Evolutionary conservation across 2,797 vertebrate genomes (phyloP).

Genomic region (Falco concolor): DNA sequence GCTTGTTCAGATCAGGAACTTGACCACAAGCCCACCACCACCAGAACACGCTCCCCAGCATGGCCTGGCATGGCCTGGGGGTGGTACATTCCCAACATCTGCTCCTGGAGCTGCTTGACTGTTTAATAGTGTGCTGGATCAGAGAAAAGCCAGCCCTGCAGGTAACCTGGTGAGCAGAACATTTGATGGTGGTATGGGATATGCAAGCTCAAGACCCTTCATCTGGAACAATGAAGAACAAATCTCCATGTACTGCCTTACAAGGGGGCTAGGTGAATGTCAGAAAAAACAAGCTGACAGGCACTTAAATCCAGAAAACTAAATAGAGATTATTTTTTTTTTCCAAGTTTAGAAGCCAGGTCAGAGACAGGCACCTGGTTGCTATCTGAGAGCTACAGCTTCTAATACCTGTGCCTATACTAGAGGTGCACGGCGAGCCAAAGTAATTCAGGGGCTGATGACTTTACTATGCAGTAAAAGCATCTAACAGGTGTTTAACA

Average conservation of each 20-base stretch:
- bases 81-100: neutral
- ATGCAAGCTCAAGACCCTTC: neutral
- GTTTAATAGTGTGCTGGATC: neutral
- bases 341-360: neutral
- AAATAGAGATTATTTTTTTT: neutral
- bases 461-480: neutral
- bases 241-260: neutral
- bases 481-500: neutral
- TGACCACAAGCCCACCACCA: neutral
- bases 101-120: neutral
- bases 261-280: neutral
- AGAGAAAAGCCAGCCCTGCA: neutral
- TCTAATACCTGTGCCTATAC: neutral
- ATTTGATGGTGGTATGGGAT: neutral
- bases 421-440: neutral
- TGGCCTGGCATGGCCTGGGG: too few relatives aligned
- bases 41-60: neutral
- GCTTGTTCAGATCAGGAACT: neutral
- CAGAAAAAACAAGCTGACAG: neutral
- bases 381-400: neutral
- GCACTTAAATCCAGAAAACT: neutral
- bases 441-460: neutral
- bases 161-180: neutral
- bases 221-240: neutral
- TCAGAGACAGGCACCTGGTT: neutral